Conservation (phyloP, 2,888 invertebrate genomes). For the Ditula angustiorana region DNA sequence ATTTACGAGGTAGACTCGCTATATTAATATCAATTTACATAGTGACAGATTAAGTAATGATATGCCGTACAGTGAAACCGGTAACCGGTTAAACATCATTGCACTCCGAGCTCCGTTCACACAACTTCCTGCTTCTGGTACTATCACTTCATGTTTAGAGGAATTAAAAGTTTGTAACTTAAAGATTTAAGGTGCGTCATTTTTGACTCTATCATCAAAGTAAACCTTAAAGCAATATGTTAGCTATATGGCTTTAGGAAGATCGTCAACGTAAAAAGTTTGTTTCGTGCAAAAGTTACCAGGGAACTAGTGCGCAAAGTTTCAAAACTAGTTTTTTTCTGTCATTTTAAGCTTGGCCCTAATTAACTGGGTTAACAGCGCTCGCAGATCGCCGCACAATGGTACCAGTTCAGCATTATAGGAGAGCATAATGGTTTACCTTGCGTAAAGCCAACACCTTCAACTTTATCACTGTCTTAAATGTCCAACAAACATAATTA, state of each 20-base stretch:
- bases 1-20: constrained; percentile 22
- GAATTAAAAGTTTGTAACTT: neutral
- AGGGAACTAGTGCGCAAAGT: neutral
- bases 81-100: constrained; percentile 32
- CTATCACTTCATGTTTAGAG: neutral
- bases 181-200: neutral
- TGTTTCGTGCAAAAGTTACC: neutral
- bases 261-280: too few relatives aligned
- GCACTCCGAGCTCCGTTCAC: constrained; percentile 28
- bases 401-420: constrained; percentile 73
- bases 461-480: constrained; percentile 60
- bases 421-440: constrained; percentile 79
- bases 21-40: constrained; percentile 34
- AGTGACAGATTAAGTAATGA: constrained; percentile 32
- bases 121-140: constrained; percentile 9
- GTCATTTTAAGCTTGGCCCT: constrained; percentile 3
- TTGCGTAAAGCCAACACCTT: constrained; percentile 71
- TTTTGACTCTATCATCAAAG: neutral
- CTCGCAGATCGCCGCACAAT: constrained; percentile 48
- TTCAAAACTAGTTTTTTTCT: constrained; percentile 1
- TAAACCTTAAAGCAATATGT: too few relatives aligned
- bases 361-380: constrained; percentile 20
- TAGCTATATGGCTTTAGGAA: too few relatives aligned
- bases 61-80: constrained; percentile 25
- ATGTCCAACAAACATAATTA: constrained; percentile 55